Base-by-base conservation (phyloP, 2,888 invertebrate species). In the Netelia inedita region DNA sequence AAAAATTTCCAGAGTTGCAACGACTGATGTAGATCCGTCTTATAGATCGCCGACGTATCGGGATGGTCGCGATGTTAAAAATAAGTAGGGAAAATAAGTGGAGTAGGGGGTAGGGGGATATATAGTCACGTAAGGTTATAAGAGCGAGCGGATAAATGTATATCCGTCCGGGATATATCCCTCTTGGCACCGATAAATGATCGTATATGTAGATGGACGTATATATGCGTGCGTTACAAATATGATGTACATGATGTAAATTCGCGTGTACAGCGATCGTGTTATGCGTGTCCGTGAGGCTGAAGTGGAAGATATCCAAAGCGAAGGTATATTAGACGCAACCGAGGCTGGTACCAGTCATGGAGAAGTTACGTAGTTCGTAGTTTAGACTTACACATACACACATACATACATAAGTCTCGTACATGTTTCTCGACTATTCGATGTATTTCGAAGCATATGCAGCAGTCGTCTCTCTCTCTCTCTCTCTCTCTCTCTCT, bases 171-270 rank as follows among this genome's bases (percentile, higher is more conserved):
- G 6, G 57, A 19, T 57, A 14, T 46, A 46, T 55, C 6, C 57
- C 65, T 79, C 72, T 66, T 73, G 79, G 55, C 46, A 57, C 55
- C 73, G 43, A 79, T 79, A 79, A 79, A 63, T 66, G 72, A 73
- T 66, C 72, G 66, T 73, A 46, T 69, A 55, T 16, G 69, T 65
- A 19, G 61, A 59, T 28, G 2, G 2, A 28, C 71, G 41, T 46
- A 46, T 46, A 46, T 46, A 46, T 46, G 14, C 14, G 14, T 46
- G 2, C 10, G 14, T 46, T 72, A 66, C 73, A 79, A 79, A 79
- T 65, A 79, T 65, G 50, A 72, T 35, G 79, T 73, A 73, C 72
- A 46, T 6, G 79, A 79, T 68, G 50, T 66, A 66, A 43, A 66
- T 66, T 35, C 14, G 3, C n/a, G 41, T 65, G 9, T 50, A 69